Evolutionary conservation across 2,113 vertebrate genomes (phyloP), one percentile per base, ranked within the genome.

Genomic region (Plestiodon gilberti): DNA sequence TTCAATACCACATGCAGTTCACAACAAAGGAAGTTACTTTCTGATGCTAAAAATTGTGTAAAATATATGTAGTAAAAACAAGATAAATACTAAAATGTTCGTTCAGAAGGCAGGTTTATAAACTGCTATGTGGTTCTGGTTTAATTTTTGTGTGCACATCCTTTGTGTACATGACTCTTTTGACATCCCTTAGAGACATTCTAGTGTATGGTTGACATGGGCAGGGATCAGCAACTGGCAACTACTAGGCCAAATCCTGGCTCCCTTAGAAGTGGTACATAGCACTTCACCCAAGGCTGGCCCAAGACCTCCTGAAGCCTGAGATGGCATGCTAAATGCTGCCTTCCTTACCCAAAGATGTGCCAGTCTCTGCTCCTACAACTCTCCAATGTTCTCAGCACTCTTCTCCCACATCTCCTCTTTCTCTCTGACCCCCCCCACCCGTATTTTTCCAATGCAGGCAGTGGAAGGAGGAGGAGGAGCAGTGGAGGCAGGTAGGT

Each of bases 11-110:
- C 73, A 87, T 57, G 87, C 14, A 9, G 38, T 87, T 62, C 38
- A 87, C 86, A 91, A 89, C 79, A 87, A 92, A 91, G 79, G 55
- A 70, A 90, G 62, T 25, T 64, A 84, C 88, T 92, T 89, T 87
- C 78, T 82, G 57, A 82, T 74, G 84, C 88, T 28, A 82, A 88
- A n/a, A 81, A 77, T 35, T 75, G 78, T 74, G 69, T 71, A 88
- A 78, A 93, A 83, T 0, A 4, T 79, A 82, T 0, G 2, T 65
- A 73, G 80, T 77, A 65, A 82, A 65, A 48, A 87, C 62, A 89
- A 76, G 82, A 78, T 35, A 90, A 89, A 90, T 71, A 71, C 33
- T 57, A 71, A 65, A 57, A 62, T 75, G 25, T 77, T 89, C 85
- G 59, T 14, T 93, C 6, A 67, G 23, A n/a, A 88, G 61, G 62